Conservation (phyloP, 2,797 vertebrate genomes). For the Hippoglossus hippoglossus region DNA sequence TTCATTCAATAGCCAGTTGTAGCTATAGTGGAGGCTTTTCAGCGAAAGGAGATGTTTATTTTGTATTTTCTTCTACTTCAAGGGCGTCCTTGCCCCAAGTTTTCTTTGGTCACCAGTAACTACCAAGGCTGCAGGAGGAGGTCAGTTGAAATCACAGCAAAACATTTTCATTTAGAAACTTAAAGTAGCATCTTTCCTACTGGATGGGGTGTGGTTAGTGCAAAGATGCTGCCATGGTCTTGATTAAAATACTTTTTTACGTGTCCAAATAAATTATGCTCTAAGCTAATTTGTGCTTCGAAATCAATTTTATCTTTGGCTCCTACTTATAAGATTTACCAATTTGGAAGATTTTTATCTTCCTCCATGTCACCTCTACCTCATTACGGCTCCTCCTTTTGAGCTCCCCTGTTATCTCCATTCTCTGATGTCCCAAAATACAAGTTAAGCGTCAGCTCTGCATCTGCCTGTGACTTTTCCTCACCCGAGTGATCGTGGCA, state of each 20-base stretch:
- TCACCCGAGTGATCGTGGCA: slow-evolving; percentile 1
- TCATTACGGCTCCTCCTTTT: background rate
- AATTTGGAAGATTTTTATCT: background rate
- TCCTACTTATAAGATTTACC: background rate
- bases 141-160: background rate
- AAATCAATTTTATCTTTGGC: background rate
- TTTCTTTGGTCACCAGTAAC: background rate
- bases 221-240: background rate
- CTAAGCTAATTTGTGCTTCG: background rate
- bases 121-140: background rate
- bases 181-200: background rate
- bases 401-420: slow-evolving; percentile 5
- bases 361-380: background rate
- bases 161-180: background rate
- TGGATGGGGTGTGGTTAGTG: background rate
- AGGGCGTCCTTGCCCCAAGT: background rate
- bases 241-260: background rate
- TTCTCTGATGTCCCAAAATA: slow-evolving; percentile 13
- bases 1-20: background rate
- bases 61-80: background rate
- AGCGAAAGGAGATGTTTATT: background rate
- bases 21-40: background rate
- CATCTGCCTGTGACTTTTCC: slow-evolving; percentile 26
- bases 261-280: background rate
- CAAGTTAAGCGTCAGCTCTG: slow-evolving; percentile 9